Base-by-base conservation (phyloP, 2,113 vertebrate species). In the Amphiprion ocellaris region DNA sequence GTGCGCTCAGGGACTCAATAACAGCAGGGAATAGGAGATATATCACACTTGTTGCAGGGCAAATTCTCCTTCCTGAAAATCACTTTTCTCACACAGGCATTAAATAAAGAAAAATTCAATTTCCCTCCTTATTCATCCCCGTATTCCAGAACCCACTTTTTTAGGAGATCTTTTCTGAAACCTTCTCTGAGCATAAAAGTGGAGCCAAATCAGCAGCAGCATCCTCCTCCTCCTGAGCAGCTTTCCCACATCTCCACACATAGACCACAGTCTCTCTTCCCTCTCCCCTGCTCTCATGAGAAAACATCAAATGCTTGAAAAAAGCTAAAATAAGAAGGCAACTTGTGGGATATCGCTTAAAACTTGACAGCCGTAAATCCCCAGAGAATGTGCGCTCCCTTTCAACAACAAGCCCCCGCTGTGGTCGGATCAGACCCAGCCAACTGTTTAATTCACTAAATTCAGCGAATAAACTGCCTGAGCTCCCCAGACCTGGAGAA, bases 301-400 rank as follows among this genome's bases (percentile, higher is more conserved):
- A 52, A 72, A 85, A 83, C 74, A 86, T 84, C 52, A 79, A 69
- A 81, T 65, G 58, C 37, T 49, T 17, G 59, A 60, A 37, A 37
- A 71, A 64, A 23, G 9, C 55, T 67, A 54, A 85, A 83, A 77
- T 52, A 78, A 62, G 70, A 70, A 74, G 19, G 17, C 65, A 75
- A 67, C 54, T 77, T 70, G 66, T 74, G 79, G 74, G 75, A 77
- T 50, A 52, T 81, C 55, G 85, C 23, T 81, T 77, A 77, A 81
- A 77, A 74, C 68, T 70, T 69, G 62, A 77, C 69, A 83, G 58
- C 33, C 2, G 2, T 53, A 53, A 68, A 56, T 50, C 69, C 50
- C 19, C 58, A 1, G 41, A 72, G 70, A 59, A 61, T 9, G 21
- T 30, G 21, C 2, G 15, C 41, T 82, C 77, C 46, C 44, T 68